A percentile compares a stretch with the other conserved stretches of the same genome.
Conservation (phyloP, 1,140 invertebrate genomes). For the Rhagoletis zephyria region DNA sequence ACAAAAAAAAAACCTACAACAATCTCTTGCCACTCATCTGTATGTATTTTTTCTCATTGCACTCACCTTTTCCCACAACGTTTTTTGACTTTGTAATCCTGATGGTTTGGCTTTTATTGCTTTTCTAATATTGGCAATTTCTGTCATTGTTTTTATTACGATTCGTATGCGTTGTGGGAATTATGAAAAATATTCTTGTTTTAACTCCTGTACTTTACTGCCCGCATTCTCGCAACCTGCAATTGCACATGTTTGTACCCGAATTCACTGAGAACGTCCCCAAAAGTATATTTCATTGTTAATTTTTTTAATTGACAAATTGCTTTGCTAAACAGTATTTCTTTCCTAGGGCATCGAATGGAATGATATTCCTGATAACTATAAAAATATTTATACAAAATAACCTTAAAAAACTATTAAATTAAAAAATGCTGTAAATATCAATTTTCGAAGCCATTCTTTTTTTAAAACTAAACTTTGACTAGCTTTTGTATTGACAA, state of each 20-base stretch:
- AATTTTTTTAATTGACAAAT: slow-evolving; percentile 37
- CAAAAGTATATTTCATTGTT: neutral
- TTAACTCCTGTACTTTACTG: neutral
- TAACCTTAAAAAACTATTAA: no score
- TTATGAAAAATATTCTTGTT: slow-evolving; percentile 9
- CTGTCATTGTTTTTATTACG: neutral
- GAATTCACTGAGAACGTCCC: neutral
- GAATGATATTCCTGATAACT: no score
- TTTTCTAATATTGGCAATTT: neutral
- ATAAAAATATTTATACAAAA: no score
- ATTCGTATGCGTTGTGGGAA: neutral
- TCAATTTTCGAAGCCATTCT: no score
- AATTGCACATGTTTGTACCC: neutral
- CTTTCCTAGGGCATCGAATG: neutral
- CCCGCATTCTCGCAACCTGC: neutral
- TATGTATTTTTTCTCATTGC: neutral
- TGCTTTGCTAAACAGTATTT: neutral
- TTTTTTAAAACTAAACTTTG: no score
- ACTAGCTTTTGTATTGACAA: no score
- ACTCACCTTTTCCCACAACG: neutral
- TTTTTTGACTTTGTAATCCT: neutral
- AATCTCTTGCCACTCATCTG: neutral
- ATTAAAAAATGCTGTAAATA: no score
- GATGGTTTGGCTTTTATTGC: neutral
- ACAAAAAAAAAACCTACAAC: neutral